A percentile compares a stretch with the other conserved stretches of the same genome.
Evolutionary conservation across 2,888 invertebrate species (phyloP).

Genomic region (Chaetoderma sp.): DNA sequence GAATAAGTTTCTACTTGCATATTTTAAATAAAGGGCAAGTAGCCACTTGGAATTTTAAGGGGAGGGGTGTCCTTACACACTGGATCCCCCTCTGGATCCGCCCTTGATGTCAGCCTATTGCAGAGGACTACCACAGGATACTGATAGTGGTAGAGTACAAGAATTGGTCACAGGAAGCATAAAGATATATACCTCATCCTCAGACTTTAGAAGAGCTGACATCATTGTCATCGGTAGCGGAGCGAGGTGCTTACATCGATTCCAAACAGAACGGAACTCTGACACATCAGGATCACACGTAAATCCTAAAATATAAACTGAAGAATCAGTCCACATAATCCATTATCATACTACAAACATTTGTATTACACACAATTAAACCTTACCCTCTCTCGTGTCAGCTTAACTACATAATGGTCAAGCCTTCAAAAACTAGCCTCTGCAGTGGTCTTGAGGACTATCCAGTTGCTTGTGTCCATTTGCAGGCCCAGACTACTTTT

Average conservation of each 20-base stretch:
- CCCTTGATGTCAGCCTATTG: constrained; percentile 18
- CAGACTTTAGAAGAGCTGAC: constrained; percentile 77
- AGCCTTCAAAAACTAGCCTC: too few species aligned
- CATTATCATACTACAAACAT: too few species aligned
- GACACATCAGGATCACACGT: constrained; percentile 76
- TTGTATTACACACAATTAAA: too few species aligned
- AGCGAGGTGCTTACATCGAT: constrained; percentile 72
- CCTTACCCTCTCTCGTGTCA: too few species aligned
- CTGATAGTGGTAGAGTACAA: not conserved
- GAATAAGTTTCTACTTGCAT: too few species aligned
- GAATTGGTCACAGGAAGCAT: not conserved
- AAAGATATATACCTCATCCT: constrained; percentile 78
- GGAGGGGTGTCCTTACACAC: too few species aligned
- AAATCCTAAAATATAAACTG: constrained; percentile 74
- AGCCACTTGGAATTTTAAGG: too few species aligned
- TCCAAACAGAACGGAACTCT: constrained; percentile 78
- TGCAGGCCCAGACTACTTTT: too few species aligned
- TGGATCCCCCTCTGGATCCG: not conserved
- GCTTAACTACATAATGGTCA: too few species aligned
- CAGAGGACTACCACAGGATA: not conserved
- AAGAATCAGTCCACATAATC: not conserved
- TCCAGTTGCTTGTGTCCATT: too few species aligned
- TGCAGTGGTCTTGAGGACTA: too few species aligned
- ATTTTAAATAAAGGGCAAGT: too few species aligned
- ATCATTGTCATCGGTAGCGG: constrained; percentile 83